Evolutionary conservation across 2,113 vertebrate species (phyloP), one percentile per base, ranked within the genome.

Genomic region (Serilophus lunatus): DNA sequence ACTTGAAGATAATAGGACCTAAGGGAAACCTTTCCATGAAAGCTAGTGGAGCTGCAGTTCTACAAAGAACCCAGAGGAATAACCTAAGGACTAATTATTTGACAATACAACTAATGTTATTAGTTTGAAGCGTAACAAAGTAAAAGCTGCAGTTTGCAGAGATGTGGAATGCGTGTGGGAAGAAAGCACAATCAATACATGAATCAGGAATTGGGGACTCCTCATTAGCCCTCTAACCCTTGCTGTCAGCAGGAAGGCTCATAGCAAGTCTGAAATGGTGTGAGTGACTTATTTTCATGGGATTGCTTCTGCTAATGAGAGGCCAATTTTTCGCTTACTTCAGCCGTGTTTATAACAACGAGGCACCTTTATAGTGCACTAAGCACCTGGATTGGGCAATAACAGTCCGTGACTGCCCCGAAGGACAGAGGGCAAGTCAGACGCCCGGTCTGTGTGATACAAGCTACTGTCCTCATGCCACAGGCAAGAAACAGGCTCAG

Each of bases 71-170:
- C 0, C 0, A 88, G 70, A 90, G 35, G 60, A 96, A 97, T 89
- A 92, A 92, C 81, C 96, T 79, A 29, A 93, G 93, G 97, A 94
- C 87, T 96, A 98, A 96, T 97, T 97, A 98, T 92, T 90, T 88
- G 79, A 80, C 89, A 91, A 76, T 61, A 88, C 36, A 92, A 80
- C 77, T 91, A 94, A 95, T 69, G 60, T 57, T 93, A 92, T 68
- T 94, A 61, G n/a, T 90, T 63, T 91, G 78, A 95, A 76, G 50
- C 66, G 78, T 31, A 84, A 81, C 66, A 79, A 74, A 92, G 71
- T 64, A 80, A 77, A 96, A 84, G 47, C 50, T 84, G 51, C 33
- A 60, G 56, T 64, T 87, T 71, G 33, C 3, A 5, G 28, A 49
- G n/a, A 56, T 20, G 24, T 36, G 38, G 76, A 69, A 51, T 36